Base-by-base conservation (phyloP, 2,113 vertebrate species). In the Coregonus clupeaformis region DNA sequence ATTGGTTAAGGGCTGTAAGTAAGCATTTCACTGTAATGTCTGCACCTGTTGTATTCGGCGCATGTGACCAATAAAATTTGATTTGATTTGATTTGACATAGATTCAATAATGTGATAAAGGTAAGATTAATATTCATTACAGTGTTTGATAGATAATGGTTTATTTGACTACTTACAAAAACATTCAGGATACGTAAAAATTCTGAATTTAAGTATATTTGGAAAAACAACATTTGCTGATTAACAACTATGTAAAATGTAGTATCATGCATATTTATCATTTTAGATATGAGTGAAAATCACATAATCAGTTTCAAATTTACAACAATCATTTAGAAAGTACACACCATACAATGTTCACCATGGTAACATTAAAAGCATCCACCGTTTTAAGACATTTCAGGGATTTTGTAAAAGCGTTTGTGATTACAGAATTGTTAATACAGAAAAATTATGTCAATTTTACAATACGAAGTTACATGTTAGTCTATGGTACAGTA, bases 101-200 rank as follows among this genome's bases (percentile, higher is more conserved):
- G 36, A 42, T 42, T 42, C 36, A 42, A 42, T 12, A 11, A 11
- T 42, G 36, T 55, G 13, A 11, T 55, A 55, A 55, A 5, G 20
- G 52, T 55, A 55, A 47, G 45, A 47, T 47, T 9, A 13, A 55
- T 18, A 5, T 18, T 20, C n/a, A 60, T 22, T 5, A 18, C 6
- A 68, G 16, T 32, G 22, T 49, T 71, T 77, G 25, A 67, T 52
- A 72, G 20, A 20, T 65, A 75, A 69, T 29, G 42, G 62, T 77
- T 77, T 77, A 77, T 77, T 72, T 36, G 27, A 14, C 36, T 64
- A 55, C 11, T 25, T 60, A 55, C n/a, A 42, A 32, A 65, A 65
- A 77, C 29, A 42, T 30, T 18, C 45, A 27, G 27, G 27, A 27
- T 27, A 27, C 27, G 27, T 27, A 1, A 60, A 7, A 52, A 72